Conservation (phyloP, 2,888 invertebrate genomes). For the Amblyjoppa fuscipennis region DNA sequence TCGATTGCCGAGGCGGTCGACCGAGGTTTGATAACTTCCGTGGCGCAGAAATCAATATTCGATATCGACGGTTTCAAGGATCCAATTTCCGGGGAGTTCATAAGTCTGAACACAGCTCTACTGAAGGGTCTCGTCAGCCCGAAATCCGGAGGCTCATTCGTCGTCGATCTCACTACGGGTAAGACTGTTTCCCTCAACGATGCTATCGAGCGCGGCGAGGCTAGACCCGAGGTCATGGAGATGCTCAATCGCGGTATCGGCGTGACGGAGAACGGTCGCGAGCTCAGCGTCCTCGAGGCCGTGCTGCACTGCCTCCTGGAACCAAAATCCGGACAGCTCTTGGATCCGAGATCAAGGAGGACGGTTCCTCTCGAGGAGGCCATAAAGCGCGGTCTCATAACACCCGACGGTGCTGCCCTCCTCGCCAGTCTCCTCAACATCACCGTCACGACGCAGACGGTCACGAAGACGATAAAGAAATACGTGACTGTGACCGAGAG, state of each 20-base stretch:
- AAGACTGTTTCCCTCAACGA: constrained; percentile 92
- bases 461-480: constrained; percentile 93
- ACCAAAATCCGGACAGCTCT: constrained; percentile 93
- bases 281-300: constrained; percentile 94
- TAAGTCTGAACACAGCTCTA: constrained; percentile 94
- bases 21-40: constrained; percentile 94
- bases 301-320: constrained; percentile 95
- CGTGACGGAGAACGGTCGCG: constrained; percentile 91
- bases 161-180: constrained; percentile 91
- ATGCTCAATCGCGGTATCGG: constrained; percentile 94
- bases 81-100: constrained; percentile 92
- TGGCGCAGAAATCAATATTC: constrained; percentile 95
- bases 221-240: constrained; percentile 94
- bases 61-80: constrained; percentile 96
- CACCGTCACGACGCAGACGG: constrained; percentile 94
- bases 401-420: constrained; percentile 94
- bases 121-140: constrained; percentile 92
- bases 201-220: constrained; percentile 91
- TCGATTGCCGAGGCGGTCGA: constrained; percentile 95
- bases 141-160: constrained; percentile 90
- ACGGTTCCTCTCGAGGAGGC: constrained; percentile 94
- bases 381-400: constrained; percentile 93
- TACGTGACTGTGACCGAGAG: constrained; percentile 92
- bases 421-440: constrained; percentile 94
- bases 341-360: constrained; percentile 91